Evolutionary conservation across 2,113 vertebrate genomes (phyloP).

Genomic region (Ophthalmotilapia sp.): DNA sequence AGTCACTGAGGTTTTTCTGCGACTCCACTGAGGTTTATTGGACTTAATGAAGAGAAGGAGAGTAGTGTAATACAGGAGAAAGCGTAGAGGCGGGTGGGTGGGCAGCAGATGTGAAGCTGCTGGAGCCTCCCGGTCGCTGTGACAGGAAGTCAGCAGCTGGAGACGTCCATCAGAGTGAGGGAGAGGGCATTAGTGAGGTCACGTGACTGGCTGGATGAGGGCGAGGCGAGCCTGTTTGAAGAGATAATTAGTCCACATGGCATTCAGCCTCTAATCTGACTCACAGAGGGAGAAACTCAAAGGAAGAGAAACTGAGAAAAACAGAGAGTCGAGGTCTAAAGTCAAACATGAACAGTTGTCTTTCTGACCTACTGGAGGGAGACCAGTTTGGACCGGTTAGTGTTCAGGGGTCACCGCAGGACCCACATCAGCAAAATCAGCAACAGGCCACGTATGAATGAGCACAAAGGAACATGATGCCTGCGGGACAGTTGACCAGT

Average conservation of each 20-base stretch:
- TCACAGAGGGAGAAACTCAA: constrained; percentile 12
- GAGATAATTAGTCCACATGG: constrained; percentile 63
- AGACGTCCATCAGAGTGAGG: constrained; percentile 34
- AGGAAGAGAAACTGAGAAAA: neutral
- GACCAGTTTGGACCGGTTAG: constrained; percentile 7
- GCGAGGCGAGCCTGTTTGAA: constrained; percentile 28
- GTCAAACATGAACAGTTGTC: neutral
- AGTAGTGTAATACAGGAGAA: neutral
- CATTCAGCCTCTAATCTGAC: constrained; percentile 55
- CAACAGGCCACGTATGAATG: neutral
- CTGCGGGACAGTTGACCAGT: neutral
- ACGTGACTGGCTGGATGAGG: constrained; percentile 35
- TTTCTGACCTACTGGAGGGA: neutral
- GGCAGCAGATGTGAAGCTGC: constrained; percentile 23
- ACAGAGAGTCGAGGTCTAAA: neutral
- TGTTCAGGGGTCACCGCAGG: constrained; percentile 6
- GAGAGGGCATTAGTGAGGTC: constrained; percentile 31
- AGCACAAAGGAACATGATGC: neutral
- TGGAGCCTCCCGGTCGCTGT: neutral
- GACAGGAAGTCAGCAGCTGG: constrained; percentile 45
- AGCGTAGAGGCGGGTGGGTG: neutral
- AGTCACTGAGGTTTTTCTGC: neutral
- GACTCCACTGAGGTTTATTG: neutral
- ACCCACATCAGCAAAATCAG: constrained; percentile 14
- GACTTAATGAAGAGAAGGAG: neutral